phyloP scores from a whole-genome alignment of 2,797 vertebrate genomes.

The Intellagama lesueurii region DNA sequence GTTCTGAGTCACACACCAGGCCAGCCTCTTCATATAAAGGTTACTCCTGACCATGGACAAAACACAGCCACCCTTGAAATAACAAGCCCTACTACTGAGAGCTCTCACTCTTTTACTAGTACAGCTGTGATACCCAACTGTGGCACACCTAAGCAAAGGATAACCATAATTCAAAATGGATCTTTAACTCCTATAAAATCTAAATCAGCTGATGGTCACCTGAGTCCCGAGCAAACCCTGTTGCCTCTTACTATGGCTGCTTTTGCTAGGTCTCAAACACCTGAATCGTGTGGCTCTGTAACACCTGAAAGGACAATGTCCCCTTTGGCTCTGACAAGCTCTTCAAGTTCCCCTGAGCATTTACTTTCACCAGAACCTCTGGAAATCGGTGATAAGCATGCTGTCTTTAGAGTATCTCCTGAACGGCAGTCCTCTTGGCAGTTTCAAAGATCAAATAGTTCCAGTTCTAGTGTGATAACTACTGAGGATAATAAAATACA shows the following conservation, averaged over 20 bases:
- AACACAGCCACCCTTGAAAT: conserved; percentile 93
- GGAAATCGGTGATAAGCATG: conserved; percentile 87
- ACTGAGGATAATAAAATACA: conserved; percentile 99
- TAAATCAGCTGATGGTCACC: conserved; percentile 83
- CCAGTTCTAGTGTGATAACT: conserved; percentile 93
- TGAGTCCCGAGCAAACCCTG: conserved; percentile 84
- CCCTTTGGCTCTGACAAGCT: conserved; percentile 88
- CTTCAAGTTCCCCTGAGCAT: conserved; percentile 83
- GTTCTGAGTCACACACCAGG: conserved; percentile 92
- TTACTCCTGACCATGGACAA: conserved; percentile 92
- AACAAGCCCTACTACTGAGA: conserved; percentile 90
- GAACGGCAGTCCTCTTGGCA: conserved; percentile 92
- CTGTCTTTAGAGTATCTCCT: conserved; percentile 90
- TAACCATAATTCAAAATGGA: conserved; percentile 94
- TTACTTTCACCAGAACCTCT: conserved; percentile 83
- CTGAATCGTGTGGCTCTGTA: conserved; percentile 89
- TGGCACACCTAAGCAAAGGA: conserved; percentile 92
- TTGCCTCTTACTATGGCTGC: conserved; percentile 88
- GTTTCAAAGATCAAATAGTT: conserved; percentile 93
- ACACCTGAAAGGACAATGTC: conserved; percentile 93
- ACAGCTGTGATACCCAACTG: conserved; percentile 96
- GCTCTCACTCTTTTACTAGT: conserved; percentile 90
- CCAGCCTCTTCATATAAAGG: conserved; percentile 95
- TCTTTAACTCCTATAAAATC: conserved; percentile 86
- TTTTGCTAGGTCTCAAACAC: conserved; percentile 88